Base-by-base conservation (phyloP, 2,797 vertebrate genomes). In the Leptodactylus fallax region DNA sequence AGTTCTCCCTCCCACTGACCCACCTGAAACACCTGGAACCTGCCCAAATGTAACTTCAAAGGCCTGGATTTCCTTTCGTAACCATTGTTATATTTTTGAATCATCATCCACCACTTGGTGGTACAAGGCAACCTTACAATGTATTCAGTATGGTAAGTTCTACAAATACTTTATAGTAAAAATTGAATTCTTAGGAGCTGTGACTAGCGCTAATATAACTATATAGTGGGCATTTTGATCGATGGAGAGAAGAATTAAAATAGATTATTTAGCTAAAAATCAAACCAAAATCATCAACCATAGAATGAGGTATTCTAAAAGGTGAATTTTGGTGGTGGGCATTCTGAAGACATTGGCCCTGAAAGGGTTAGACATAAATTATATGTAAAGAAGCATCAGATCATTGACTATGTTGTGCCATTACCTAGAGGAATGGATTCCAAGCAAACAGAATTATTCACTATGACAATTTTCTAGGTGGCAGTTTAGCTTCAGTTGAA, bases 41-140 rank as follows among this genome's bases (percentile, higher is more conserved):
- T 99, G 98, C 90, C 97, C 98, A 0, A 96, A 98, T 81, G 88
- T 95, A n/a, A n/a, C 61, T 11, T 65, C 63, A 49, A 93, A 83
- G 27, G 89, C 94, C 0, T 99, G 98, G 98, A 93, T 99, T 21
- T 97, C 98, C 49, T 99, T 98, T 91, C 94, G 96, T 69, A 95
- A 96, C 51, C 94, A 98, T 82, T 99, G 98, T 82, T 99, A 99
- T 86, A 87, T 93, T 4, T 94, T 99, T 72, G 90, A 95, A 61
- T 93, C 91, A 27, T 94, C 95, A 0, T 67, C 87, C 25, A 1
- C 36, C 86, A 91, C 7, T 94, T 94, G 2, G 90, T 99, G 97
- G 98, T 95, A 97, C 12, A 95, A 97, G 6, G 96, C 97, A 13
- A 96, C 97, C 9, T 94, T 97, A 85, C 96, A 97, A 87, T 98